phyloP scores from a whole-genome alignment of 1,140 invertebrate genomes.

The Apis dorsata region DNA sequence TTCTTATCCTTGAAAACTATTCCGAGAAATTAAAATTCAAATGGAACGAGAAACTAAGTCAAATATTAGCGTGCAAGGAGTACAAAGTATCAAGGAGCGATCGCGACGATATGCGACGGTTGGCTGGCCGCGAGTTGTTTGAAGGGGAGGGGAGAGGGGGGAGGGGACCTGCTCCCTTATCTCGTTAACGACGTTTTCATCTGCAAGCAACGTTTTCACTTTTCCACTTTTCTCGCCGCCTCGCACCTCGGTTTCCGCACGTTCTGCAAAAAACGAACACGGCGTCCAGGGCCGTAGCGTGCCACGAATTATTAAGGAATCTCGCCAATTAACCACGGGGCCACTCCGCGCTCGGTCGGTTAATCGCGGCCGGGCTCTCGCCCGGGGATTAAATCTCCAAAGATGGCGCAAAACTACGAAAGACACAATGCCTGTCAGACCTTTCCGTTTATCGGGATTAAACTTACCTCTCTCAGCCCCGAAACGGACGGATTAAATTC shows the following conservation, averaged over 20 bases:
- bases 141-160: not conserved
- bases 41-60: too few species aligned
- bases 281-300: slow-evolving; percentile 34
- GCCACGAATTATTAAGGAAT: slow-evolving; percentile 65
- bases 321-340: slow-evolving; percentile 62
- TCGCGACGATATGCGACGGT: too few species aligned
- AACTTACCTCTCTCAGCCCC: slow-evolving; percentile 2
- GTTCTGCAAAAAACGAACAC: not conserved
- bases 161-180: not conserved
- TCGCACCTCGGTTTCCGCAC: not conserved
- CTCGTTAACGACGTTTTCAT: slow-evolving; percentile 19
- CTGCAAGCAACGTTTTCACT: slow-evolving; percentile 2
- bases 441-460: not conserved
- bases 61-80: too few species aligned
- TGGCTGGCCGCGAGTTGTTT: not conserved
- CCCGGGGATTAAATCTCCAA: slow-evolving; percentile 55
- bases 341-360: slow-evolving; percentile 52
- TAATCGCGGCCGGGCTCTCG: slow-evolving; percentile 43
- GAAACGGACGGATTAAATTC: too few species aligned
- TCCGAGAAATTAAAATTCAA: too few species aligned
- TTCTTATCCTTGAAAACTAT: too few species aligned
- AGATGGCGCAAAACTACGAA: slow-evolving; percentile 46
- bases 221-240: slow-evolving; percentile 26
- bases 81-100: too few species aligned
- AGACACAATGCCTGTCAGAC: slow-evolving; percentile 14